phyloP scores from a whole-genome alignment of 1,140 invertebrate genomes.

The Anadara kagoshimensis region DNA sequence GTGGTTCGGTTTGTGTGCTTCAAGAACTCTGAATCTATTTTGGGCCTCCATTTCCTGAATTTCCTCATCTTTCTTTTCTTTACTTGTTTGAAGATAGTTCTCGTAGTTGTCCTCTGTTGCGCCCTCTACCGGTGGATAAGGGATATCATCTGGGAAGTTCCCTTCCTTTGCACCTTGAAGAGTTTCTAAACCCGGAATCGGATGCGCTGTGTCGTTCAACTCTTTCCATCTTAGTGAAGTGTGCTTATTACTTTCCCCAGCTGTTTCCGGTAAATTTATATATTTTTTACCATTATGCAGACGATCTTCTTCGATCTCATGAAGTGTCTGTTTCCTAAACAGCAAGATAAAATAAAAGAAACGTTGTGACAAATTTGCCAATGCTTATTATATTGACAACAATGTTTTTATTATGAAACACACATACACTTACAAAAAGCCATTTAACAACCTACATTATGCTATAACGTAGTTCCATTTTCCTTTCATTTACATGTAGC shows the following conservation, averaged over 20 bases:
- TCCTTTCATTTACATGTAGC: too few relatives aligned
- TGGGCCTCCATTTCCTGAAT: slow-evolving; percentile 68
- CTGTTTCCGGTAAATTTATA: slow-evolving; percentile 57
- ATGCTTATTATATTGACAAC: too few relatives aligned
- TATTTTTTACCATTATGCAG: slow-evolving; percentile 64
- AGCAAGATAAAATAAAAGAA: background rate
- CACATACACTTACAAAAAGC: too few relatives aligned
- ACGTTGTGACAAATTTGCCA: background rate
- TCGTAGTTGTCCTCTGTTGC: slow-evolving; percentile 43
- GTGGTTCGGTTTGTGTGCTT: slow-evolving; percentile 57
- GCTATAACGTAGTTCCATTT: too few relatives aligned
- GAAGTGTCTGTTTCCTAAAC: slow-evolving; percentile 62
- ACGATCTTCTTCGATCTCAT: slow-evolving; percentile 64
- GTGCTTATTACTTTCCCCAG: slow-evolving; percentile 28
- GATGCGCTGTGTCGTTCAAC: slow-evolving; percentile 45
- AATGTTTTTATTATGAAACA: too few relatives aligned
- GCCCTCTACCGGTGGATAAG: slow-evolving; percentile 42
- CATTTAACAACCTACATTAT: too few relatives aligned
- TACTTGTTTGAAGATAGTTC: slow-evolving; percentile 46
- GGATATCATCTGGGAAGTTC: slow-evolving; percentile 34
- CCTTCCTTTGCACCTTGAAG: slow-evolving; percentile 22
- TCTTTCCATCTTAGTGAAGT: slow-evolving; percentile 53
- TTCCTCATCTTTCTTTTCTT: slow-evolving; percentile 41
- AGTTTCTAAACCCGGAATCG: slow-evolving; percentile 47
- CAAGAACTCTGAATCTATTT: slow-evolving; percentile 63